A percentile compares a stretch with the other conserved stretches of the same genome.
phyloP scores from a whole-genome alignment of 2,113 vertebrate genomes.

The Mus spicilegus region DNA sequence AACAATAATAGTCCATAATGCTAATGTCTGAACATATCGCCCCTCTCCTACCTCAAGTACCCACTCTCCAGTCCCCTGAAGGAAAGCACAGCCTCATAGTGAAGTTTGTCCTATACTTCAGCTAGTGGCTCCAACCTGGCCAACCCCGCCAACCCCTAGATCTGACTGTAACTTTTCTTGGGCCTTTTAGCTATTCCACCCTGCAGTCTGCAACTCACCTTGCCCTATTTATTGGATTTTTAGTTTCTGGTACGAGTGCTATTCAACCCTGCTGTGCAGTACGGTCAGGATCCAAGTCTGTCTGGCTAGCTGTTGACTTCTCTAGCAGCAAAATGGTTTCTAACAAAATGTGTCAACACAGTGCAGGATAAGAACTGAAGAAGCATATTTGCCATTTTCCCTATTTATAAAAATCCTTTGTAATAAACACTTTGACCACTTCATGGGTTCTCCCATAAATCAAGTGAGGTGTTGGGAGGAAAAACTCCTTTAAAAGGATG shows the following conservation, averaged over 20 bases:
- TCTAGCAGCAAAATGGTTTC: not conserved
- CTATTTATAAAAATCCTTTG: slow-evolving; percentile 15
- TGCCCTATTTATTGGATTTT: not conserved
- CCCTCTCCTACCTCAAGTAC: not conserved
- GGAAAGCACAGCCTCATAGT: not conserved
- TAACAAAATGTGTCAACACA: not conserved
- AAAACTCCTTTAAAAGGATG: slow-evolving; percentile 10
- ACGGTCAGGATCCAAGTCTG: not conserved
- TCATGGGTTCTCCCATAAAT: slow-evolving; percentile 46
- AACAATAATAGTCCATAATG: not conserved
- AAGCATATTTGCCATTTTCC: slow-evolving; percentile 44
- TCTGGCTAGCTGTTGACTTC: not conserved
- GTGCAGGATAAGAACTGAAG: not conserved
- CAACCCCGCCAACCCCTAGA: not conserved
- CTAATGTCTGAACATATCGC: not conserved
- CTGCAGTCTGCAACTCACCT: not conserved
- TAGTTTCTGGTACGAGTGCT: not conserved
- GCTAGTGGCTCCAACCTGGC: not conserved
- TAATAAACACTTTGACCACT: slow-evolving; percentile 50
- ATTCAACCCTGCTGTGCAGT: not conserved
- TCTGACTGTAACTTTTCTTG: not conserved
- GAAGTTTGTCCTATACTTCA: not conserved
- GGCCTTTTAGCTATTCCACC: not conserved
- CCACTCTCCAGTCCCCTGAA: not conserved
- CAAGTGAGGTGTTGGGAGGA: slow-evolving; percentile 61